Percentiles rank a stretch among this genome's conserved stretches.
phyloP scores from a whole-genome alignment of 2,888 invertebrate species.

The Folsomia candida region DNA sequence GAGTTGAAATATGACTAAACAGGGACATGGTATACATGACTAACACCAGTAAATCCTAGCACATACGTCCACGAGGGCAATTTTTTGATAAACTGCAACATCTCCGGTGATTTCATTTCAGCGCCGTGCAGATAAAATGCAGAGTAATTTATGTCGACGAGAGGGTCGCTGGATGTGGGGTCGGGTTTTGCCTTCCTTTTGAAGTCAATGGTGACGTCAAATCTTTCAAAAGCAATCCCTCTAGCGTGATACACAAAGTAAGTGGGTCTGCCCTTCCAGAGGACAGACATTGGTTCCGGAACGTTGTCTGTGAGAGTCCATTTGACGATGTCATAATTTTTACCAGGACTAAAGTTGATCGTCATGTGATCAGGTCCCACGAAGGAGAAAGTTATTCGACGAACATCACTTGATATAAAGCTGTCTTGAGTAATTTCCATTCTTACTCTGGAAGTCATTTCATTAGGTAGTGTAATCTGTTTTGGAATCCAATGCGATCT shows the following conservation, averaged over 20 bases:
- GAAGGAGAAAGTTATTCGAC: constrained; percentile 41
- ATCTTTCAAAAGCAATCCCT: constrained; percentile 41
- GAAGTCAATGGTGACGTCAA: constrained; percentile 46
- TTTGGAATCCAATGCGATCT: constrained; percentile 45
- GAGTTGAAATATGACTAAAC: constrained; percentile 9
- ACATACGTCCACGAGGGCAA: constrained; percentile 45
- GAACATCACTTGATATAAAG: constrained; percentile 34
- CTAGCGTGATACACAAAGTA: constrained; percentile 55
- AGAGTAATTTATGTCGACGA: constrained; percentile 46
- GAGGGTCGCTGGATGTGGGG: constrained; percentile 19
- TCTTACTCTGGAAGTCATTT: constrained; percentile 39
- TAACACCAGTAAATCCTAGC: constrained; percentile 42
- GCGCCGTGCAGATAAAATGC: constrained; percentile 45
- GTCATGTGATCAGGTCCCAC: constrained; percentile 57
- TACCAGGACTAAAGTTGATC: constrained; percentile 54
- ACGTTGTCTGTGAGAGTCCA: constrained; percentile 54
- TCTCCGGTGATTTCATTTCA: constrained; percentile 38
- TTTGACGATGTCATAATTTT: constrained; percentile 51
- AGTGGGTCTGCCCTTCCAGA: constrained; percentile 52
- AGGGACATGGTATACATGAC: constrained; percentile 41
- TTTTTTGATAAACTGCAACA: constrained; percentile 40
- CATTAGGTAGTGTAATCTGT: constrained; percentile 30
- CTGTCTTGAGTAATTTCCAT: constrained; percentile 46
- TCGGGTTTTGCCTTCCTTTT: constrained; percentile 19
- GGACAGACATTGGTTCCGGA: constrained; percentile 52